phyloP scores from a whole-genome alignment of 2,888 invertebrate species.

The Drosophila conformis region DNA sequence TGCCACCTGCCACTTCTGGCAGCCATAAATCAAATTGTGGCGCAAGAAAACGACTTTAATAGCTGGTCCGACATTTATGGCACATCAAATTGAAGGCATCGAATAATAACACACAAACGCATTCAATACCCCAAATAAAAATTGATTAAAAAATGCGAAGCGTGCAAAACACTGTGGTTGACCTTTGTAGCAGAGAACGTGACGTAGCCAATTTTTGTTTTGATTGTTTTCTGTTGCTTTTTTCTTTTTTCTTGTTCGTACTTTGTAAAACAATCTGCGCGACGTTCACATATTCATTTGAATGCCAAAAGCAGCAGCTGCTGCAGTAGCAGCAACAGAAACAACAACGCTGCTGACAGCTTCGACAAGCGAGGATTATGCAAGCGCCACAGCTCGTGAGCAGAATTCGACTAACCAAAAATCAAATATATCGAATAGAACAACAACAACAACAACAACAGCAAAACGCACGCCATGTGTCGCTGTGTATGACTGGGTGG shows the following conservation, averaged over 20 bases:
- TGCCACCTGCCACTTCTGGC: slow-evolving; percentile 11
- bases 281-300: slow-evolving; percentile 73
- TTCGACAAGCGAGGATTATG: slow-evolving; percentile 75
- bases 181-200: slow-evolving; percentile 47
- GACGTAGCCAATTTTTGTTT: slow-evolving; percentile 38
- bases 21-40: slow-evolving; percentile 59
- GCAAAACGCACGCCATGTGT: slow-evolving; percentile 61
- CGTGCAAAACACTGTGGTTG: slow-evolving; percentile 54
- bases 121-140: slow-evolving; percentile 17
- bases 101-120: slow-evolving; percentile 3
- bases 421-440: slow-evolving; percentile 40
- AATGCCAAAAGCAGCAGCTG: slow-evolving; percentile 76
- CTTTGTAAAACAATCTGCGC: slow-evolving; percentile 52
- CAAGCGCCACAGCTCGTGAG: slow-evolving; percentile 64
- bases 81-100: slow-evolving; percentile 28
- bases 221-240: slow-evolving; percentile 21
- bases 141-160: slow-evolving; percentile 40
- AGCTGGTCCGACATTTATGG: slow-evolving; percentile 40
- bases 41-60: slow-evolving; percentile 34
- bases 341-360: slow-evolving; percentile 60
- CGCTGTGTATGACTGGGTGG: slow-evolving; percentile 31
- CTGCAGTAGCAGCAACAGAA: slow-evolving; percentile 46
- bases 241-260: slow-evolving; percentile 10
- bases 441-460: slow-evolving; percentile 22
- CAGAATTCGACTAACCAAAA: slow-evolving; percentile 35